Conservation (phyloP, 1,140 invertebrate species). For the Atopsyche davidsoni region DNA sequence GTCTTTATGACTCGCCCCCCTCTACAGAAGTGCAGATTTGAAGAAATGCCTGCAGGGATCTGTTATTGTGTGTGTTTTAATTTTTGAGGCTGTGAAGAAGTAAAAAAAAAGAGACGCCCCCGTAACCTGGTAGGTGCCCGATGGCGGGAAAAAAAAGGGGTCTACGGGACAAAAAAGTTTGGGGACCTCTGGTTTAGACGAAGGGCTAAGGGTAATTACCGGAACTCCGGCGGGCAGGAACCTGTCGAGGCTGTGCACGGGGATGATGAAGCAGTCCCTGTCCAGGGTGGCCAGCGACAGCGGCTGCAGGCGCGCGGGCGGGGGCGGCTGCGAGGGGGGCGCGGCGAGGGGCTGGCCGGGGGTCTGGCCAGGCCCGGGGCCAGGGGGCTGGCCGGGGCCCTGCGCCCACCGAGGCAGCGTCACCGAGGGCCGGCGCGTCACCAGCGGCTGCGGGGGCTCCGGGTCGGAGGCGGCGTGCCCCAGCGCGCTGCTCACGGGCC, state of each 20-base stretch:
- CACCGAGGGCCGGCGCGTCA: slow-evolving; percentile 42
- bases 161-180: too few species aligned
- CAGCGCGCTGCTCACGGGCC: slow-evolving; percentile 39
- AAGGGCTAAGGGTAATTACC: too few species aligned
- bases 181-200: too few species aligned
- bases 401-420: slow-evolving; percentile 42
- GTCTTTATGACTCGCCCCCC: too few species aligned
- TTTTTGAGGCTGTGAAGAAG: too few species aligned
- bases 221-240: slow-evolving; percentile 82
- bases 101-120: too few species aligned
- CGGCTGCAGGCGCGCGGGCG: slow-evolving; percentile 51
- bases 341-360: slow-evolving; percentile 12
- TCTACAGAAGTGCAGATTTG: too few species aligned
- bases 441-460: slow-evolving; percentile 40
- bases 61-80: too few species aligned
- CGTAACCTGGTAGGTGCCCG: too few species aligned
- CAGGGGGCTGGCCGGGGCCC: slow-evolving; percentile 26
- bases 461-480: slow-evolving; percentile 33
- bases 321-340: slow-evolving; percentile 18
- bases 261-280: slow-evolving; percentile 84
- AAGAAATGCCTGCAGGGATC: too few species aligned
- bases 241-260: slow-evolving; percentile 73
- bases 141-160: too few species aligned
- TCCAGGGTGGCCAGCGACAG: slow-evolving; percentile 71
- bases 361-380: slow-evolving; percentile 4